Percentiles rank a stretch among this genome's conserved stretches.
Evolutionary conservation across 1,140 invertebrate species (phyloP).

Genomic region (Nomia melanderi): DNA sequence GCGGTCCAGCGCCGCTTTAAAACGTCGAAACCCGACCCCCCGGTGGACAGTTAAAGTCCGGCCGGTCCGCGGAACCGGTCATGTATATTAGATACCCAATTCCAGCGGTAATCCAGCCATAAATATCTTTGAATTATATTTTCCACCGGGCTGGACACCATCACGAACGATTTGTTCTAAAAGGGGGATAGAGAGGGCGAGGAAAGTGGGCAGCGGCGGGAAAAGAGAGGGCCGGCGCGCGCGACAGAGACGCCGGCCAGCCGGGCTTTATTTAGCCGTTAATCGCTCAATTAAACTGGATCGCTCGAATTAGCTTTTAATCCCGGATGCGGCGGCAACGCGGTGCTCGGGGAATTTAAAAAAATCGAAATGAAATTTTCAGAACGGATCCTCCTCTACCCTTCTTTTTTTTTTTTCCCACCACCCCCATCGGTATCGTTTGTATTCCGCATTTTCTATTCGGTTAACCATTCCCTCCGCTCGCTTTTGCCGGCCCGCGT

Average conservation of each 20-base stretch:
- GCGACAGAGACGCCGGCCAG: slow-evolving; percentile 21
- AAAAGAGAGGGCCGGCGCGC: neutral
- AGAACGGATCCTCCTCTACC: neutral
- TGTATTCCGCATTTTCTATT: slow-evolving; percentile 16
- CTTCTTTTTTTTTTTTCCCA: neutral
- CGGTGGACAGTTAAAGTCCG: slow-evolving; percentile 61
- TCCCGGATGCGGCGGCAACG: slow-evolving; percentile 53
- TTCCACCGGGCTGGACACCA: slow-evolving; percentile 72
- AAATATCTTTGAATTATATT: slow-evolving; percentile 81
- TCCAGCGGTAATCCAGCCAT: slow-evolving; percentile 78
- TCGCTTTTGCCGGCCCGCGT: neutral
- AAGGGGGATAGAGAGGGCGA: slow-evolving; percentile 40
- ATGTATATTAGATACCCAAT: slow-evolving; percentile 79
- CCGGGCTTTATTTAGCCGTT: slow-evolving; percentile 77
- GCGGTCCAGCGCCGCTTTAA: slow-evolving; percentile 9
- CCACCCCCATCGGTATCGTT: neutral
- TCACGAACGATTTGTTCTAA: slow-evolving; percentile 73
- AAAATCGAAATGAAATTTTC: slow-evolving; percentile 64
- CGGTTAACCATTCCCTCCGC: slow-evolving; percentile 1
- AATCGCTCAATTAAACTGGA: slow-evolving; percentile 81
- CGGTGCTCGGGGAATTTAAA: slow-evolving; percentile 45
- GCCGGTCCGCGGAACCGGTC: slow-evolving; percentile 65
- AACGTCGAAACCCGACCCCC: slow-evolving; percentile 28
- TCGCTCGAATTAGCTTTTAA: slow-evolving; percentile 78
- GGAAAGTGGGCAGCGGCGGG: slow-evolving; percentile 10